phyloP scores from a whole-genome alignment of 2,888 invertebrate genomes.

The Chrysolina americana region DNA sequence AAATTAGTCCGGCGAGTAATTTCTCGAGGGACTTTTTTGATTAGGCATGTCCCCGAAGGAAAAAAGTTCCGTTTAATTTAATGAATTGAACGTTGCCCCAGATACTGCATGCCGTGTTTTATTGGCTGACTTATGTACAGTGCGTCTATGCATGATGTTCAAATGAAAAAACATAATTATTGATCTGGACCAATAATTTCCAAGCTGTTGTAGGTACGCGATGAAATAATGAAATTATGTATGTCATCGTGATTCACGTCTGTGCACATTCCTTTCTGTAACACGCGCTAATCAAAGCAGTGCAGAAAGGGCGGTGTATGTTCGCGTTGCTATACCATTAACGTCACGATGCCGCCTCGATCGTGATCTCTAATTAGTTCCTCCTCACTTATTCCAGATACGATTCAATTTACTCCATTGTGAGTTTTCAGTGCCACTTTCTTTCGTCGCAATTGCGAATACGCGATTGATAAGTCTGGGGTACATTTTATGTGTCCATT shows the following conservation, averaged over 20 bases:
- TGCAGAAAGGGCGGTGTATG: conserved; percentile 28
- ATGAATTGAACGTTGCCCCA: conserved; percentile 20
- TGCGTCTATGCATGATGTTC: neutral
- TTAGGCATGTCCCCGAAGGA: conserved; percentile 23
- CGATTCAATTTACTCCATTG: conserved; percentile 24
- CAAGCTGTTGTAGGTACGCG: neutral
- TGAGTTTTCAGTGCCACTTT: conserved; percentile 22
- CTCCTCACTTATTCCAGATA: conserved; percentile 31
- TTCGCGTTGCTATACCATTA: conserved; percentile 39
- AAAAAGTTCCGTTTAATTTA: conserved; percentile 24
- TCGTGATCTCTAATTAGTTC: conserved; percentile 45
- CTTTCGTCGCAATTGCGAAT: conserved; percentile 5
- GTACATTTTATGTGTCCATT: neutral
- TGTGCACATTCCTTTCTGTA: conserved; percentile 3
- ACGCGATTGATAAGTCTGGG: conserved; percentile 16
- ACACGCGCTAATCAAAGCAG: conserved; percentile 18
- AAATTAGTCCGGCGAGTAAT: conserved; percentile 35
- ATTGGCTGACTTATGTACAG: neutral
- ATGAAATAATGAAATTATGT: conserved; percentile 14
- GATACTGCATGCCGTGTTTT: neutral
- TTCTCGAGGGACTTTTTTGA: conserved; percentile 42
- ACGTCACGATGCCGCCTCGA: conserved; percentile 37
- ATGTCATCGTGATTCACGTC: conserved; percentile 17
- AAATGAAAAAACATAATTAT: neutral
- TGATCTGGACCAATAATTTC: neutral